phyloP scores from a whole-genome alignment of 2,888 invertebrate genomes.

The Andrena minutula region DNA sequence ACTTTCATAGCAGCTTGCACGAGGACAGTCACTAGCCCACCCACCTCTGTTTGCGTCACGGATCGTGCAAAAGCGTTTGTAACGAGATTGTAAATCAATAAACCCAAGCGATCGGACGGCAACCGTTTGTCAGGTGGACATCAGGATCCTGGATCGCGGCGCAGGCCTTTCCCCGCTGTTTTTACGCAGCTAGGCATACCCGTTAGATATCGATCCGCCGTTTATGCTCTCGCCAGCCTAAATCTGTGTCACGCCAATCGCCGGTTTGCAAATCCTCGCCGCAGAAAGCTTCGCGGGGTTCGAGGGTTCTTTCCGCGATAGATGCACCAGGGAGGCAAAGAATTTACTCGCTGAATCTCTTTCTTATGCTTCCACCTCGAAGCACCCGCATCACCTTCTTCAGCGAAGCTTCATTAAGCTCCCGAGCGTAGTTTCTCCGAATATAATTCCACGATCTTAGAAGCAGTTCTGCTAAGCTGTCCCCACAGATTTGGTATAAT shows the following conservation, averaged over 20 bases:
- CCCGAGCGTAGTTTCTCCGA: no score
- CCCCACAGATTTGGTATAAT: no score
- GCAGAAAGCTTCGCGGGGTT: neutral
- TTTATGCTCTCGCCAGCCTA: conserved; percentile 41
- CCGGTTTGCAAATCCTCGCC: conserved; percentile 24
- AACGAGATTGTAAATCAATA: neutral
- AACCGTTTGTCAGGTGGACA: neutral
- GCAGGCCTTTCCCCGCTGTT: neutral
- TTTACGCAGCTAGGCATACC: conserved; percentile 8
- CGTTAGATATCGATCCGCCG: conserved; percentile 37
- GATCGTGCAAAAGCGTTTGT: neutral
- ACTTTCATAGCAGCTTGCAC: neutral
- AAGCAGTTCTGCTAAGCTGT: no score
- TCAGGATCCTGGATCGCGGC: no score
- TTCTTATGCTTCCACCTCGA: no score
- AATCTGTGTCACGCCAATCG: conserved; percentile 49
- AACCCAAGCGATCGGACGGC: neutral
- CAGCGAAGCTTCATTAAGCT: no score
- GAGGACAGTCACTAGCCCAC: neutral
- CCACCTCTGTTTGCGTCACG: neutral
- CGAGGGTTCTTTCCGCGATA: neutral
- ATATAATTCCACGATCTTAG: no score
- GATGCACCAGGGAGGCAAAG: neutral
- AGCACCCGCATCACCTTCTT: no score
- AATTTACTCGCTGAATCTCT: no score